Conservation (phyloP, 2,797 vertebrate genomes). For the Pampus argenteus region DNA sequence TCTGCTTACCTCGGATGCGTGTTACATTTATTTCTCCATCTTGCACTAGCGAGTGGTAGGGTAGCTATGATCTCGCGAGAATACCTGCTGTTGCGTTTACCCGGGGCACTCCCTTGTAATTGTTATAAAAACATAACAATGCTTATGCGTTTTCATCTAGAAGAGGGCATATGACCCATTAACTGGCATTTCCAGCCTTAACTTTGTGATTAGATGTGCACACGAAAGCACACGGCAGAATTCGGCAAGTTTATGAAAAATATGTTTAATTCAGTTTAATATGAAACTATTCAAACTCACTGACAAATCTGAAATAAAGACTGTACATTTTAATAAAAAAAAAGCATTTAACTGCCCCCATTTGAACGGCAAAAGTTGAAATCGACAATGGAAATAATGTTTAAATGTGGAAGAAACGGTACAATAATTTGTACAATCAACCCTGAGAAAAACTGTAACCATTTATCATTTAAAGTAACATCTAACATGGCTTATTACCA, state of each 20-base stretch:
- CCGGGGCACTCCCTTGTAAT: slow-evolving; percentile 70
- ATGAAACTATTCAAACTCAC: slow-evolving; percentile 67
- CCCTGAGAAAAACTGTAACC: slow-evolving; percentile 69
- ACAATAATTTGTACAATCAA: slow-evolving; percentile 57
- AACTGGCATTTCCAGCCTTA: slow-evolving; percentile 13
- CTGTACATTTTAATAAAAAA: slow-evolving; percentile 60
- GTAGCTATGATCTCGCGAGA: slow-evolving; percentile 82
- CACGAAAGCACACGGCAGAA: slow-evolving; percentile 50
- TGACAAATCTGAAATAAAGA: slow-evolving; percentile 57
- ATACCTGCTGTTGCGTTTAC: slow-evolving; percentile 61
- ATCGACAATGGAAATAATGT: slow-evolving; percentile 34
- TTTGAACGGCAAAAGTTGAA: slow-evolving; percentile 26
- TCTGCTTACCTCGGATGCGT: slow-evolving; percentile 85
- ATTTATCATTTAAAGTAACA: slow-evolving; percentile 42
- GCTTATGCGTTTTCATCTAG: slow-evolving; percentile 3
- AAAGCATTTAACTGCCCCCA: slow-evolving; percentile 38
- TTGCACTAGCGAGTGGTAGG: slow-evolving; percentile 85
- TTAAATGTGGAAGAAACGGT: slow-evolving; percentile 30
- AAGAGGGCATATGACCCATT: not conserved
- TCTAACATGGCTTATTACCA: slow-evolving; percentile 27
- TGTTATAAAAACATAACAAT: slow-evolving; percentile 45
- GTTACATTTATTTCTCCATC: slow-evolving; percentile 88
- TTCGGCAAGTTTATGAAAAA: slow-evolving; percentile 71
- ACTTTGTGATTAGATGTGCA: slow-evolving; percentile 43
- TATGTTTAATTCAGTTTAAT: slow-evolving; percentile 75